A percentile compares a stretch with the other conserved stretches of the same genome.
These are phyloP conservation scores for Limenitis arthemis DNA, from an alignment of 2,888 invertebrate species.

Conservation along the genomic window DNA sequence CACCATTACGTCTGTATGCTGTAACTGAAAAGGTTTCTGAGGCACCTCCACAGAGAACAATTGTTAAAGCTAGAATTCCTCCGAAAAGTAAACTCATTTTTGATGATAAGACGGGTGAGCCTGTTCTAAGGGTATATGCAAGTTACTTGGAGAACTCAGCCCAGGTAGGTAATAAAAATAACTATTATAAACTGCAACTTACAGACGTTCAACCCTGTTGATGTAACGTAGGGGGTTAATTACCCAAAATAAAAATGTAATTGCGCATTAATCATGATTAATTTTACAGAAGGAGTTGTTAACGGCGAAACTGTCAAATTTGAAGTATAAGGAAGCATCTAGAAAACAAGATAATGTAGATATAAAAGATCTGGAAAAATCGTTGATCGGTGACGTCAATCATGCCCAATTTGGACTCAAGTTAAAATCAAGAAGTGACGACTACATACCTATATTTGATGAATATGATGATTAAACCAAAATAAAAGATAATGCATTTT, in stretches of 20 bases:
- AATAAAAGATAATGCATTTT: background rate
- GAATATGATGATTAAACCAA: slow-evolving; percentile 45
- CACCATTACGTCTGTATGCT: slow-evolving; percentile 48
- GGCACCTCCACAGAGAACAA: slow-evolving; percentile 36
- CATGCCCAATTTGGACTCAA: slow-evolving; percentile 56
- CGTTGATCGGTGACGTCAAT: slow-evolving; percentile 40
- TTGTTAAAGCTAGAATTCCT: slow-evolving; percentile 57
- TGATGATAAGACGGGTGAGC: slow-evolving; percentile 61
- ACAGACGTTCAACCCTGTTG: no score
- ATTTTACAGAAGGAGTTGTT: slow-evolving; percentile 52
- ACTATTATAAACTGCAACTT: background rate
- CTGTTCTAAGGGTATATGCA: slow-evolving; percentile 70
- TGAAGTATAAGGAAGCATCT: slow-evolving; percentile 38
- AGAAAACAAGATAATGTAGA: slow-evolving; percentile 40
- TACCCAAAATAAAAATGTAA: background rate
- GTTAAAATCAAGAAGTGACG: slow-evolving; percentile 50
- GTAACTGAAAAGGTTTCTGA: slow-evolving; percentile 38
- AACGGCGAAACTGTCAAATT: slow-evolving; percentile 42
- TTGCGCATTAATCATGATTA: background rate
- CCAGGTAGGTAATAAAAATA: slow-evolving; percentile 40
- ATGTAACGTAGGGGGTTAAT: background rate
- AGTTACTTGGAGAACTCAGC: slow-evolving; percentile 51
- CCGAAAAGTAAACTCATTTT: slow-evolving; percentile 58
- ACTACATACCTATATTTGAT: slow-evolving; percentile 53
- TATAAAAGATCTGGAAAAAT: slow-evolving; percentile 45